Evolutionary conservation across 2,888 invertebrate genomes (phyloP).

Genomic region (Boloria euphrosyne): DNA sequence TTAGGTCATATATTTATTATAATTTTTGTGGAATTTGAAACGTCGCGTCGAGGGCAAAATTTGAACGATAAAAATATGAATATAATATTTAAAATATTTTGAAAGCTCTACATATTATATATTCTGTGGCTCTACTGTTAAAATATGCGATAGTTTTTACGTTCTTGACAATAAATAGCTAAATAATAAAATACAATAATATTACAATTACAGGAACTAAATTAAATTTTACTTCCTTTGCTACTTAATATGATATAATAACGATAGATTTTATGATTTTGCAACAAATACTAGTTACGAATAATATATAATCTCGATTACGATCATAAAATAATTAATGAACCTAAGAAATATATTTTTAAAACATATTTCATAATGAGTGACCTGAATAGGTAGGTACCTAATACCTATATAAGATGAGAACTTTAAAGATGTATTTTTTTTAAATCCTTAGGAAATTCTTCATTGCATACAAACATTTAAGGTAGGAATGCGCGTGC

Average conservation of each 20-base stretch:
- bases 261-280: not conserved
- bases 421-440: not conserved
- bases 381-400: not conserved
- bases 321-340: not conserved
- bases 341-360: no score
- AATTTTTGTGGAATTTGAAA: no score
- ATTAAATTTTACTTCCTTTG: not conserved
- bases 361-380: not conserved
- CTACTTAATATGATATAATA: not conserved
- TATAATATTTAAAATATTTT: no score
- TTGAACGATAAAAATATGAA: no score
- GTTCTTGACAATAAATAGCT: no score
- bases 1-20: no score
- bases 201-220: not conserved
- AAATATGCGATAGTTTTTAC: no score
- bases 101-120: no score
- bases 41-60: no score
- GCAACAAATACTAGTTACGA: not conserved
- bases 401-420: not conserved
- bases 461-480: constrained; percentile 8
- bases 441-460: constrained; percentile 17
- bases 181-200: not conserved
- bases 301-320: constrained; percentile 5
- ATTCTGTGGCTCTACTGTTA: no score
- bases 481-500: constrained; percentile 13